Evolutionary conservation across 2,888 invertebrate species (phyloP).

Genomic region (Ophioninae sp.): DNA sequence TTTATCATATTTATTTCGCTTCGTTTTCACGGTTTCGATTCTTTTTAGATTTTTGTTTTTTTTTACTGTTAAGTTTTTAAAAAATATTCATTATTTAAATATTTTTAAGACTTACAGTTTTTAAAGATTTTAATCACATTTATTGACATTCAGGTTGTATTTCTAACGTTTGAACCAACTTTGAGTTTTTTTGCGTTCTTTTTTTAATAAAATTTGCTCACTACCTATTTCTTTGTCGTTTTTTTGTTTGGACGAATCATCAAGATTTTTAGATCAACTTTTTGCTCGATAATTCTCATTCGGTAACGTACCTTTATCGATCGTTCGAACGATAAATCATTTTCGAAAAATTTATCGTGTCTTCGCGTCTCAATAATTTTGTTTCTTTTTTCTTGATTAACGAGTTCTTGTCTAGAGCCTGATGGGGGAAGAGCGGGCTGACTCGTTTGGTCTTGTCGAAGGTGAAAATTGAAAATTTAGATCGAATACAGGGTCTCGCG

Average conservation of each 20-base stretch:
- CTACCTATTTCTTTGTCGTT: too few relatives aligned
- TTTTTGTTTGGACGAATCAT: background rate
- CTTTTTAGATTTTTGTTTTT: too few relatives aligned
- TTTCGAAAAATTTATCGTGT: background rate
- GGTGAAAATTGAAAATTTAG: conserved; percentile 48
- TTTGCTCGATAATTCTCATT: background rate
- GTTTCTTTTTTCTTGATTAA: too few relatives aligned
- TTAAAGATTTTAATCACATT: too few relatives aligned
- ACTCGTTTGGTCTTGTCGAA: conserved; percentile 29
- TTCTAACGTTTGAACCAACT: too few relatives aligned
- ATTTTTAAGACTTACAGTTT: too few relatives aligned
- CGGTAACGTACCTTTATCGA: background rate
- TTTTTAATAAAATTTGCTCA: too few relatives aligned
- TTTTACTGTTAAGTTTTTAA: too few relatives aligned
- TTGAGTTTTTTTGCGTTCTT: too few relatives aligned
- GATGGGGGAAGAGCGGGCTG: conserved; percentile 18
- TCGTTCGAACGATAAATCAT: background rate
- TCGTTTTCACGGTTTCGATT: too few relatives aligned
- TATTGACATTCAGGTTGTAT: too few relatives aligned
- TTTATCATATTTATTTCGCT: background rate
- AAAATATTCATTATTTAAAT: too few relatives aligned
- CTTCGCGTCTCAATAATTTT: background rate
- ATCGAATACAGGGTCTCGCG: conserved; percentile 27
- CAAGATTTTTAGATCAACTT: background rate
- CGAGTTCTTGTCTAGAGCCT: background rate